Base-by-base conservation (phyloP, 2,113 vertebrate species). In the Eleginops maclovinus region DNA sequence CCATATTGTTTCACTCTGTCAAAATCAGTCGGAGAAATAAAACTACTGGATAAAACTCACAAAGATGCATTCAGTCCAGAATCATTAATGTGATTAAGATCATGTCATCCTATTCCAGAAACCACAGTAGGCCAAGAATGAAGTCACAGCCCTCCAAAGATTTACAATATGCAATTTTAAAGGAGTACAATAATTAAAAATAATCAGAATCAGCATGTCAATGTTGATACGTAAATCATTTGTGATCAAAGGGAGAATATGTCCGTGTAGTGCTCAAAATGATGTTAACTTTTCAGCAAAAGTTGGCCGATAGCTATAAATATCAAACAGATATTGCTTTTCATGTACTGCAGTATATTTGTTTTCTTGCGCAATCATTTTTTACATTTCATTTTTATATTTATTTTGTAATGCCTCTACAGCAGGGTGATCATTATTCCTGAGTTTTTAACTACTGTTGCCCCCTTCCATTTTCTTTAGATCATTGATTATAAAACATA, bases 31-130 rank as follows among this genome's bases (percentile, higher is more conserved):
- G 10, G 17, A 19, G 31, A 36, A 53, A 63, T 17, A 63, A 60
- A 77, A 51, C 3, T 67, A 43, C 51, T 84, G 77, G 62, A 79
- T 74, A 14, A 59, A 60, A 44, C 22, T 41, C 46, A 46, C 28
- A 64, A 22, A 76, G 21, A 56, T 71, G 24, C 28, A 77, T 31
- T 50, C 14, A 8, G 56, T 74, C 77, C 50, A 75, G 11, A 21
- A 26, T 40, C 28, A 12, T 65, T 62, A 26, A 51, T 43, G 49
- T 60, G 56, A 79, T 66, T 80, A 49, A 50, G n/a, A 59, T 71
- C 26, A 49, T 58, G 11, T 72, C 50, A 73, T 54, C 7, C 21
- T 47, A 2, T 28, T 66, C 31, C 72, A 82, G 53, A 21, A 58
- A 24, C 36, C 21, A 24, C 13, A 24, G 10, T 24, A 47, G 16